Percentiles rank a stretch among this genome's conserved stretches.
These are phyloP conservation scores for Cathartes aura DNA, from an alignment of 2,113 vertebrate genomes.

Conservation along the genomic window DNA sequence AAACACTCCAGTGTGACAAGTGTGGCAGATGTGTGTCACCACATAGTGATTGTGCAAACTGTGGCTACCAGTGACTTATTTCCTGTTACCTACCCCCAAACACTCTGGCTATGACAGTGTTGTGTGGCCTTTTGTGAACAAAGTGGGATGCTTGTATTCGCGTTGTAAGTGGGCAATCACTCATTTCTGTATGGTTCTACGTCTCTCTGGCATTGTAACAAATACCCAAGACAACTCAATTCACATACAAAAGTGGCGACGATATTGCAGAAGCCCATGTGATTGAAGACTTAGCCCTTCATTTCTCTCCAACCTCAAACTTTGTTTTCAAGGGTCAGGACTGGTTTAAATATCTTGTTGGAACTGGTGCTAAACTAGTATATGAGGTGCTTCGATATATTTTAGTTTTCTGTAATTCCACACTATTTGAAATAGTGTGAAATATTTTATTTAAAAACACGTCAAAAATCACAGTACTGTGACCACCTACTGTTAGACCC, in stretches of 20 bases:
- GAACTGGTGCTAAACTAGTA: slow-evolving; percentile 56
- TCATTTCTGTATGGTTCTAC: neutral
- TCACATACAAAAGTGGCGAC: neutral
- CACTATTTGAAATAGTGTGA: neutral
- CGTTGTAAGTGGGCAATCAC: rapidly evolving
- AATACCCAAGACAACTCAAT: neutral
- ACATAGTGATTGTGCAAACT: neutral
- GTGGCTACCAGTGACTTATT: neutral
- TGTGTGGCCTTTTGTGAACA: neutral
- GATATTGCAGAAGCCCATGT: neutral
- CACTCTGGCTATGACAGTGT: neutral
- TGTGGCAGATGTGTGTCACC: neutral
- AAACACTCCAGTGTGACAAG: neutral
- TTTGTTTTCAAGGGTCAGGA: neutral
- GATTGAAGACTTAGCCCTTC: neutral
- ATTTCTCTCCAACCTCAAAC: neutral
- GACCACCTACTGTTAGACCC: neutral
- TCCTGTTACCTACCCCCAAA: neutral
- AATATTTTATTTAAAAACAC: neutral
- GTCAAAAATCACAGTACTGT: neutral
- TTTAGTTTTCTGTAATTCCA: neutral
- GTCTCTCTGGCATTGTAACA: neutral
- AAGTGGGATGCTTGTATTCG: neutral
- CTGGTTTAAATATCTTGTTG: neutral
- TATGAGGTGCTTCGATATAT: slow-evolving; percentile 17